Evolutionary conservation across 2,113 vertebrate species (phyloP).

Genomic region (Serinus canaria): DNA sequence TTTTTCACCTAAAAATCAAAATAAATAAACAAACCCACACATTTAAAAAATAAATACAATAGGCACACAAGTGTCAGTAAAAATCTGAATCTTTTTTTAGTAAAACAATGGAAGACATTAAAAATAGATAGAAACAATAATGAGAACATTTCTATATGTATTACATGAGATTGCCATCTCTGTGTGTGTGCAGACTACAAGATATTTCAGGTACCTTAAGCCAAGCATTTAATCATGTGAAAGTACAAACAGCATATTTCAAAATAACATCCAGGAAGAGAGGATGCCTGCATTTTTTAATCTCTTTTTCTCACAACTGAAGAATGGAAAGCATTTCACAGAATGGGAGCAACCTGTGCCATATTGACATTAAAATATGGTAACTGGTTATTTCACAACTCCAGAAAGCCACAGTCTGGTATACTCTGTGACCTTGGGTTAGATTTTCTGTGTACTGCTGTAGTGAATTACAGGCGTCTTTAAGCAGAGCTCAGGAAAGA

Average conservation of each 20-base stretch:
- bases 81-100: neutral
- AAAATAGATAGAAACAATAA: neutral
- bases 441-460: neutral
- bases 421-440: neutral
- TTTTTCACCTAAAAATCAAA: neutral
- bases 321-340: neutral
- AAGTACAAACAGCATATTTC: neutral
- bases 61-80: neutral
- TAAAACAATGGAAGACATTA: neutral
- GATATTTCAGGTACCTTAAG: constrained; percentile 37
- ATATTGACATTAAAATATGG: neutral
- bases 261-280: neutral
- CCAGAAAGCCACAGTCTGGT: neutral
- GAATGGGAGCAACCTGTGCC: neutral
- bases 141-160: neutral
- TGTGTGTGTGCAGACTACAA: neutral
- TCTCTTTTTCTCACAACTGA: neutral
- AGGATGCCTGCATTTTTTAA: neutral
- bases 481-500: neutral
- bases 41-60: neutral
- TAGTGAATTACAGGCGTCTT: neutral
- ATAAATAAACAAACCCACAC: neutral
- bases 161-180: neutral
- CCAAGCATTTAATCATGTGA: constrained; percentile 26
- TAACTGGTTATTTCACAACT: neutral